phyloP scores from a whole-genome alignment of 2,113 vertebrate genomes.

The Blennius ocellaris region DNA sequence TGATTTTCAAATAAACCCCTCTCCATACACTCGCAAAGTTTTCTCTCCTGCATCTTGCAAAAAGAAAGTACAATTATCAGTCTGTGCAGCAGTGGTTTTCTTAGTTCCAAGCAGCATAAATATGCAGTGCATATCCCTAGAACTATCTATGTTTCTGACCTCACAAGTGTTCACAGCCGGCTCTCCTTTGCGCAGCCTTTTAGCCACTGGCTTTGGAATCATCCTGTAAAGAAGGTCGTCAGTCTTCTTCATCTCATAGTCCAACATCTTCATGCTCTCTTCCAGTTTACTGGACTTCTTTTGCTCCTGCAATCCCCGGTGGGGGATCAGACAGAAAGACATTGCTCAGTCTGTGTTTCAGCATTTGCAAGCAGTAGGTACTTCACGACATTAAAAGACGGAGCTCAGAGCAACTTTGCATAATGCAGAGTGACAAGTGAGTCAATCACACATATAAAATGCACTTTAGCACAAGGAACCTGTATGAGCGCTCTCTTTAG shows the following conservation, averaged over 20 bases:
- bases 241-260: constrained; percentile 86
- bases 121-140: not conserved
- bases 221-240: constrained; percentile 85
- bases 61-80: not conserved
- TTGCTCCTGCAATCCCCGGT: constrained; percentile 72
- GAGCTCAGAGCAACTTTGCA: constrained; percentile 24
- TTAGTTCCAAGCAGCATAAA: not conserved
- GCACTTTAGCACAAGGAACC: constrained; percentile 57
- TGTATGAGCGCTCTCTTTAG: constrained; percentile 84
- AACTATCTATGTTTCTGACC: constrained; percentile 58
- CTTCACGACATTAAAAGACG: constrained; percentile 17
- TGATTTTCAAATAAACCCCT: not conserved
- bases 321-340: constrained; percentile 8
- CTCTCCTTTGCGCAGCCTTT: constrained; percentile 83
- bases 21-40: not conserved
- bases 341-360: constrained; percentile 1
- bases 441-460: constrained; percentile 23
- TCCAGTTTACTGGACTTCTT: constrained; percentile 84
- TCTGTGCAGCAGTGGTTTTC: not conserved
- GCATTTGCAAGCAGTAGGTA: not conserved
- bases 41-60: not conserved
- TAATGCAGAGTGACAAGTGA: constrained; percentile 33
- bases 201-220: constrained; percentile 85
- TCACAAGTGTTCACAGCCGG: constrained; percentile 85
- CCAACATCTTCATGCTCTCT: constrained; percentile 86